Evolutionary conservation across 2,888 invertebrate species (phyloP), one percentile per base, ranked within the genome.

Genomic region (Heliconius cydno): DNA sequence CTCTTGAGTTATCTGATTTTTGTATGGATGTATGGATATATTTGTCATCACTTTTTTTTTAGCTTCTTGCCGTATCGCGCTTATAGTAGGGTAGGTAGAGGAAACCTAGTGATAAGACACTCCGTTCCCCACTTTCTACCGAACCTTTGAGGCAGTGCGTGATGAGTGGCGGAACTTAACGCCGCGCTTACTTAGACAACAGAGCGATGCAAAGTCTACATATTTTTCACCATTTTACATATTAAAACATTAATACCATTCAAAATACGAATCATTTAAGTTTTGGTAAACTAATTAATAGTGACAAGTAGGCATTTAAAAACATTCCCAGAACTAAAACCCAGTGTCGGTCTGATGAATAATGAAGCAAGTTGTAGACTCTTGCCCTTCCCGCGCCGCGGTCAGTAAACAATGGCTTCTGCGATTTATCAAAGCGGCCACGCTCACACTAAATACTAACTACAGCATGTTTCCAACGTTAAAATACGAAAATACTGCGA

Each of bases 311-410:
- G 4, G 0, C 41, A 41, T 41, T 41, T 41, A 41, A 41, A 68
- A 67, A 80, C 67, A 46, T 70, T 76, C 82, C 73, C 79, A 60
- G 70, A 74, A 81, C 81, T 78, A 82, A 76, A 81, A 81, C 79
- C 76, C 81, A 86, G 89, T 87, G 87, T 85, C 87, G 86, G 86
- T 87, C 88, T 88, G 88, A 90, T 91, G 90, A 91, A 90, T 91
- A 90, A 91, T 91, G 90, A 89, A 89, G 87, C 84, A 88, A 91
- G 88, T 90, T 90, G 84, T 79, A 83, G 86, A 90, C 87, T 88
- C 83, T 83, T 82, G 86, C 81, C 81, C 81, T 81, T 74, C 77
- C 78, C 84, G 77, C 84, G 82, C 81, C 82, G 84, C 79, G 85
- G 85, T 79, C 78, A 52, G 74, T 84, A 83, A 85, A 88, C 87